Percentiles rank a stretch among this genome's conserved stretches.
Evolutionary conservation across 2,888 invertebrate genomes (phyloP).

Genomic region (Gasteruption jaculator): DNA sequence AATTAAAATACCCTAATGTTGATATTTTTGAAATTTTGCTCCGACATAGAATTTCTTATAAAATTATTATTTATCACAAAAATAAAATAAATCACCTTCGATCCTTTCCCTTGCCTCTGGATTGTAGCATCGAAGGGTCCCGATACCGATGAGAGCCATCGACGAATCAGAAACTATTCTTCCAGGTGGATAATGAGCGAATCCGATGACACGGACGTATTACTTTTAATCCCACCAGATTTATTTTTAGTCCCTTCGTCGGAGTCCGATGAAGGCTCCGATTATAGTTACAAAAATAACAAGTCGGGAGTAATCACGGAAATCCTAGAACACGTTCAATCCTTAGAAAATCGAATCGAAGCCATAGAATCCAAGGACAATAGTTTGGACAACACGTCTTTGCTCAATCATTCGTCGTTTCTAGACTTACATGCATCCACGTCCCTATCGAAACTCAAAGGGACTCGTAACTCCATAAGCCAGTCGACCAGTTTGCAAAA

Average conservation of each 20-base stretch:
- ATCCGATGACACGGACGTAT: conserved; percentile 78
- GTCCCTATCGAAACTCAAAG: too few species aligned
- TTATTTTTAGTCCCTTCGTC: conserved; percentile 61
- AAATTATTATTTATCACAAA: too few species aligned
- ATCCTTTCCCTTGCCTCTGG: too few species aligned
- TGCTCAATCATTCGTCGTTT: conserved; percentile 25
- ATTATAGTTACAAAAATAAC: conserved; percentile 17
- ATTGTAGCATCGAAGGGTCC: too few species aligned
- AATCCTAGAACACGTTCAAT: conserved; percentile 62
- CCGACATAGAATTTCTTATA: too few species aligned
- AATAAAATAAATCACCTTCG: too few species aligned
- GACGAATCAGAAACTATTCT: too few species aligned
- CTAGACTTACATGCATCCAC: conserved; percentile 23
- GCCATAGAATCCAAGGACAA: conserved; percentile 52
- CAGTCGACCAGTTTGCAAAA: conserved; percentile 34
- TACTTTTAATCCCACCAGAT: conserved; percentile 75
- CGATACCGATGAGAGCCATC: too few species aligned
- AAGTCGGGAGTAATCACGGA: conserved; percentile 58
- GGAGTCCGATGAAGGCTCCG: conserved; percentile 54
- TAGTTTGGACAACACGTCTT: conserved; percentile 35
- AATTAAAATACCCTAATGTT: too few species aligned
- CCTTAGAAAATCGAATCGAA: conserved; percentile 54
- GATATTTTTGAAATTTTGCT: too few species aligned
- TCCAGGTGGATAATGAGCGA: conserved; percentile 60
- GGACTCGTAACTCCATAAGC: conserved; percentile 31